Conservation (phyloP, 2,797 vertebrate genomes). For the Toxotes lorentzi region DNA sequence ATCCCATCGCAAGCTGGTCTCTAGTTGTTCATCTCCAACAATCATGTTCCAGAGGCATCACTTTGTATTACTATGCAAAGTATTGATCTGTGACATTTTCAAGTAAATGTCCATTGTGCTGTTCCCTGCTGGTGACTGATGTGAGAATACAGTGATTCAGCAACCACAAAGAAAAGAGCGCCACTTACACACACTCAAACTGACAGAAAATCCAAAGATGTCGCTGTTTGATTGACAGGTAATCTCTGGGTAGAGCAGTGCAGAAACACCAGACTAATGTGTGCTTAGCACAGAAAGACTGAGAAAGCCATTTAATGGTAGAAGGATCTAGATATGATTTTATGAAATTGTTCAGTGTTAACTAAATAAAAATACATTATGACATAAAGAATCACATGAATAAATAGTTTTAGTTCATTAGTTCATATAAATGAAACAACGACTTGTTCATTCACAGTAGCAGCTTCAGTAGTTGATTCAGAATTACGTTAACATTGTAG, state of each 20-base stretch:
- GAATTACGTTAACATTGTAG: no score
- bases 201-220: slow-evolving; percentile 10
- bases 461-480: no score
- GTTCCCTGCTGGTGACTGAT: not conserved
- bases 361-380: not conserved
- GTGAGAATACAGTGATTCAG: not conserved
- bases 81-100: slow-evolving; percentile 24
- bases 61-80: not conserved
- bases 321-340: not conserved
- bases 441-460: no score
- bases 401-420: not conserved
- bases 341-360: not conserved
- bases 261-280: not conserved
- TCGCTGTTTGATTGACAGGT: slow-evolving; percentile 17
- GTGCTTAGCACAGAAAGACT: not conserved
- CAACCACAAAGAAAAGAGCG: not conserved
- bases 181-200: not conserved
- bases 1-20: no score
- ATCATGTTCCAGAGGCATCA: not conserved
- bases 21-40: not conserved
- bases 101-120: slow-evolving; percentile 5
- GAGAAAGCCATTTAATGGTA: not conserved
- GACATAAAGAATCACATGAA: not conserved
- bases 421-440: not conserved
- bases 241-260: not conserved